Evolutionary conservation across 2,797 vertebrate genomes (phyloP), one percentile per base, ranked within the genome.

Genomic region (Urosaurus nigricauda): DNA sequence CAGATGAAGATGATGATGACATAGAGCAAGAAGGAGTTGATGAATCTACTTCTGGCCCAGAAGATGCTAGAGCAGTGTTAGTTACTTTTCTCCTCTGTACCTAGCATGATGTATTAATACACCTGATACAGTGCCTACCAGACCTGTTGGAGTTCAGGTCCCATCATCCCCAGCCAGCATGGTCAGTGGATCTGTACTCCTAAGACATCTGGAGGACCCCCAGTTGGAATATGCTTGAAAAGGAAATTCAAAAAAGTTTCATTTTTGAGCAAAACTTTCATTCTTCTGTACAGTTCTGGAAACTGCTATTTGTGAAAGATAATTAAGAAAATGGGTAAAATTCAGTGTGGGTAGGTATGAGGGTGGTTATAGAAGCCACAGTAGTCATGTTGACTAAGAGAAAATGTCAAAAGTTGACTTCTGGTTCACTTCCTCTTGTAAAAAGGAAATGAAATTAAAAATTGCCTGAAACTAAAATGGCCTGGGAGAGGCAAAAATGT

Each of bases 1-100:
- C 98, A 0, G 99, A 99, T 19, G 99, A 99, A 80, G 99, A 99
- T 43, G 99, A 99, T 0, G 99, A 99, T 51, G 99, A 99, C 47
- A 98, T 98, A 79, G 99, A 99, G 83, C 99, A 99, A 96, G 99
- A 99, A 90, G 98, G 97, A 26, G 98, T 98, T 0, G 98, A 99
- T 83, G 99, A 99, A 94, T 98, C 99, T 19, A 98, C 98, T 74
- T 99, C 99, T 0, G 98, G 98, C 84, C 98, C 98, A 0, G 99
- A 99, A 94, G 99, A 99, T 96, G 97, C 98, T 83, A 97, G 97
- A 96, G 98, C 98, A 89, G 97, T 97, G 98, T 99, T 97, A 89
- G 97, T 97, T 90, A 73, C 40, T 87, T n/a, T 87, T 24, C 85
- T 35, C 85, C 89, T 47, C 89, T 90, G 4, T n/a, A 70, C 87